A percentile compares a stretch with the other conserved stretches of the same genome.
Evolutionary conservation across 2,888 invertebrate species (phyloP).

Genomic region (Aleiodes alternator): DNA sequence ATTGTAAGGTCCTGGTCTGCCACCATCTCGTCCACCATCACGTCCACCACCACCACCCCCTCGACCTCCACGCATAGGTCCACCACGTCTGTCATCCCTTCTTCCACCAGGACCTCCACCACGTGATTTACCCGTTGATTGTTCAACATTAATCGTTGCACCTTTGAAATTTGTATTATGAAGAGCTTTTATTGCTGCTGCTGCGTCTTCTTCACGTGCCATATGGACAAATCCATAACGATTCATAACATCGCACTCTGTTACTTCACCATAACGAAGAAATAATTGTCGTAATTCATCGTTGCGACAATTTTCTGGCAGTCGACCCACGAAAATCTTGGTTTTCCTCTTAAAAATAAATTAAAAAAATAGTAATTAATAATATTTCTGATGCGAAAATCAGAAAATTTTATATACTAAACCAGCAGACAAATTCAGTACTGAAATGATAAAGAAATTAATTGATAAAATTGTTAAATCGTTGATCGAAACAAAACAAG

Average conservation of each 20-base stretch:
- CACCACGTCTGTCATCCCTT: constrained; percentile 77
- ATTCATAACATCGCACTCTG: constrained; percentile 96
- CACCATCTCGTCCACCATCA: constrained; percentile 76
- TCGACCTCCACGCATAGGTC: constrained; percentile 78
- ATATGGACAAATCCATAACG: constrained; percentile 96
- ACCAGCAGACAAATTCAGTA: background rate
- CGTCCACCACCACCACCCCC: constrained; percentile 75
- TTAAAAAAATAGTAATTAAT: background rate
- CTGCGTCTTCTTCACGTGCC: constrained; percentile 88
- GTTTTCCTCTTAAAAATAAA: constrained; percentile 79
- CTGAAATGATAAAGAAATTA: background rate
- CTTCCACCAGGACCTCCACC: constrained; percentile 78
- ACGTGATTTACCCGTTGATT: constrained; percentile 86
- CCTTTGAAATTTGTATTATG: constrained; percentile 91
- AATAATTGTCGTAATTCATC: constrained; percentile 90
- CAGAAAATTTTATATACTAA: background rate
- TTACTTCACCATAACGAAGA: constrained; percentile 90
- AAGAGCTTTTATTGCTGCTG: constrained; percentile 86
- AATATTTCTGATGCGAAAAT: background rate
- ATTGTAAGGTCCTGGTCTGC: constrained; percentile 74
- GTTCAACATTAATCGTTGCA: constrained; percentile 89
- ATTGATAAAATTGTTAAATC: background rate
- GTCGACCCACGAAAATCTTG: constrained; percentile 95
- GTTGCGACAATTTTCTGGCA: constrained; percentile 89
- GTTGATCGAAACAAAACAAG: background rate